Percentiles rank a stretch among this genome's conserved stretches.
Evolutionary conservation across 2,888 invertebrate species (phyloP).

Genomic region (Trachelus troglodyta): DNA sequence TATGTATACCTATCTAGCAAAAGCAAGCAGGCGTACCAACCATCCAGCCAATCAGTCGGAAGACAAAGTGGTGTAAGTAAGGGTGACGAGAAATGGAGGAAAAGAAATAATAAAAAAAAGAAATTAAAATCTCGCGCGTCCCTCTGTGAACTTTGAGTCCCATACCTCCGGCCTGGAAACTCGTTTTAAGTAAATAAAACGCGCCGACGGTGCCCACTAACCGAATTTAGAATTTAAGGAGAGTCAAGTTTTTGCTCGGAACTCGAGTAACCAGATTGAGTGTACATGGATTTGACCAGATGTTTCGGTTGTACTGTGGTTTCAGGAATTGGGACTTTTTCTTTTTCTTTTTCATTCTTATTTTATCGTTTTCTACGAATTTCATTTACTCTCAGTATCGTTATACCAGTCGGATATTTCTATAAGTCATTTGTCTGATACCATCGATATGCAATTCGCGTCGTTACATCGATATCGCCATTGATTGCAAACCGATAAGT

Average conservation of each 20-base stretch:
- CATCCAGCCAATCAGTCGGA: background rate
- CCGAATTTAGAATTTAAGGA: conserved; percentile 48
- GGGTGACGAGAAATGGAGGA: background rate
- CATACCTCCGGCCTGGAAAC: background rate
- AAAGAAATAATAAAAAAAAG: background rate
- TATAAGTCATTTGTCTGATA: background rate
- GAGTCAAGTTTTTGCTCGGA: conserved; percentile 9
- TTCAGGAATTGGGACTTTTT: background rate
- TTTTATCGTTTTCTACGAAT: background rate
- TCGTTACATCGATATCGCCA: background rate
- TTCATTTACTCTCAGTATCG: background rate
- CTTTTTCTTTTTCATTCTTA: background rate
- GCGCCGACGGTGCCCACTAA: conserved; percentile 43
- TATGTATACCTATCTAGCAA: background rate
- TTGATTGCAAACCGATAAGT: background rate
- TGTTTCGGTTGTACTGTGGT: background rate
- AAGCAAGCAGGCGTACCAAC: background rate
- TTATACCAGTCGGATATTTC: background rate
- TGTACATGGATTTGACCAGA: background rate
- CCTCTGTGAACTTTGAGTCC: background rate
- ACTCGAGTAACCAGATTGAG: background rate
- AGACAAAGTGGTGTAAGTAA: background rate
- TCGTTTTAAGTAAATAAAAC: conserved; percentile 47
- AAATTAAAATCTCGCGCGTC: background rate
- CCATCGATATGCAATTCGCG: background rate